Evolutionary conservation across 23 tunicate species (phyloP).

Genomic region (Diplosoma virens): DNA sequence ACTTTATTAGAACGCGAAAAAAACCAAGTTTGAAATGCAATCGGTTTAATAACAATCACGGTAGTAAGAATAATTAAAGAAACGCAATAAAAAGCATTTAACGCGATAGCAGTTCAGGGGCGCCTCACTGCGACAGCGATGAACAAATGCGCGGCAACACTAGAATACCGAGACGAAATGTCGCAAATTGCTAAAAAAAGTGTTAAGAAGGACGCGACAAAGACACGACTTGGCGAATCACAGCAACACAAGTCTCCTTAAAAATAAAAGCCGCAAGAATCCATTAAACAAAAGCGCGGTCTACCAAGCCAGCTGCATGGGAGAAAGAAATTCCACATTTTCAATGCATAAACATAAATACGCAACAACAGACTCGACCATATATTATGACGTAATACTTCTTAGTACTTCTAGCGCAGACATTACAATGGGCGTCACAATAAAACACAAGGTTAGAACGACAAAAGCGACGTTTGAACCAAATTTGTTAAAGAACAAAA

Average conservation of each 20-base stretch:
- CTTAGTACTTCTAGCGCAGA: too few relatives aligned
- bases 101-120: constrained; percentile 33
- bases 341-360: too few relatives aligned
- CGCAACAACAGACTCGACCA: too few relatives aligned
- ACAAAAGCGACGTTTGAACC: too few relatives aligned
- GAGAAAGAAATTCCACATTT: too few relatives aligned
- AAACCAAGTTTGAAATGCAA: constrained; percentile 32
- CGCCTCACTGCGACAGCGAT: background rate
- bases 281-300: background rate
- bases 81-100: constrained; percentile 31
- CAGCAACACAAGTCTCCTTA: too few relatives aligned
- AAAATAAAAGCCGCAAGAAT: too few relatives aligned
- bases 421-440: too few relatives aligned
- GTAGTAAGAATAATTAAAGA: constrained; percentile 21
- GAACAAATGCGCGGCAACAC: background rate
- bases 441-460: too few relatives aligned
- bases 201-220: background rate
- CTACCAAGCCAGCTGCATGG: background rate
- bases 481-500: too few relatives aligned
- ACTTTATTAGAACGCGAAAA: too few relatives aligned
- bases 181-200: constrained; percentile 19
- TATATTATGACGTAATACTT: too few relatives aligned
- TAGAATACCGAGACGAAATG: constrained; percentile 2
- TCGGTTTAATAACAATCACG: constrained; percentile 32
- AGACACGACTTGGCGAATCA: background rate